phyloP scores from a whole-genome alignment of 2,797 vertebrate species.

The Microchirus variegatus region DNA sequence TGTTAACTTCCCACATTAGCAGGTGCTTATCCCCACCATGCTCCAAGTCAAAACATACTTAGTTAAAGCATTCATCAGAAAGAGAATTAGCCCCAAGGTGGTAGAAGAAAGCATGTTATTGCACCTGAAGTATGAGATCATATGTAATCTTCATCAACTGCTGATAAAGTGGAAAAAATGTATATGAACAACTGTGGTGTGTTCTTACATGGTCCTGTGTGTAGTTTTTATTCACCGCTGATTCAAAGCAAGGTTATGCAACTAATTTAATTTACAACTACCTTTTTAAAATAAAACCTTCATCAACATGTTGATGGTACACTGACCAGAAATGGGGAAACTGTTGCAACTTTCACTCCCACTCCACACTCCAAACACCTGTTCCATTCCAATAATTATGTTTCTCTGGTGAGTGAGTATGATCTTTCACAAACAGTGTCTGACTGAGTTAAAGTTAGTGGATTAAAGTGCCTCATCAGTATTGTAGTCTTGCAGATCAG shows the following conservation, averaged over 20 bases:
- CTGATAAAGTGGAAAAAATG: background rate
- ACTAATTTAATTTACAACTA: too few relatives aligned
- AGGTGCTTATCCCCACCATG: conserved; percentile 24
- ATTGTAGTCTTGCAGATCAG: background rate
- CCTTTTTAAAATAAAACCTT: background rate
- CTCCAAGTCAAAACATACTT: conserved; percentile 4
- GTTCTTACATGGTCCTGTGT: conserved; percentile 26
- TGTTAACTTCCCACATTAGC: conserved; percentile 18
- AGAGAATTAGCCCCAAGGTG: background rate
- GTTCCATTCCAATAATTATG: background rate
- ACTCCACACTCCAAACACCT: conserved; percentile 1
- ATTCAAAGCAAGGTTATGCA: background rate
- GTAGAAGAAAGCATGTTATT: background rate
- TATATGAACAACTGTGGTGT: conserved; percentile 1
- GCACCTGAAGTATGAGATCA: conserved; percentile 8
- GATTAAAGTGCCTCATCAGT: background rate
- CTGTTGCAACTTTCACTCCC: background rate
- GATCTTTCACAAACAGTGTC: background rate
- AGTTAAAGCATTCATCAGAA: conserved; percentile 15
- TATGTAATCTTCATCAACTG: conserved; percentile 3
- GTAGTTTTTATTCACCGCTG: too few relatives aligned
- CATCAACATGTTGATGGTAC: background rate
- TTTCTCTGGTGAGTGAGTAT: background rate
- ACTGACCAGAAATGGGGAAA: background rate
- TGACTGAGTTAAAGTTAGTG: background rate